phyloP scores from a whole-genome alignment of 2,888 invertebrate genomes.

The Heteromurus nitidus region DNA sequence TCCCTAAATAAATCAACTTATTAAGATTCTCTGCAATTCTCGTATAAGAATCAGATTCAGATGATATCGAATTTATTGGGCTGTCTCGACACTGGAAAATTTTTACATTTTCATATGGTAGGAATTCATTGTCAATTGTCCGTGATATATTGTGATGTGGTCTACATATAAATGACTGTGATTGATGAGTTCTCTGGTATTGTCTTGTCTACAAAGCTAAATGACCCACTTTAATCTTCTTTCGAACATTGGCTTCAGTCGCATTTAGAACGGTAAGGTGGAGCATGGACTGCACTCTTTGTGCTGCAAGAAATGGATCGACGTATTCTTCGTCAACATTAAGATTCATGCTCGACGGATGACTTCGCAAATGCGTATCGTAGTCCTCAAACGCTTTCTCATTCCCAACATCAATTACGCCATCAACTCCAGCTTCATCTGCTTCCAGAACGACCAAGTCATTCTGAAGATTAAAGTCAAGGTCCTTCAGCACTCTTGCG shows the following conservation, averaged over 20 bases:
- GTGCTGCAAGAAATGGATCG: neutral
- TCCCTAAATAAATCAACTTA: too few species aligned
- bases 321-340: neutral
- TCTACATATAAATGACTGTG: too few species aligned
- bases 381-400: constrained; percentile 18
- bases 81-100: too few species aligned
- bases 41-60: too few species aligned
- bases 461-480: neutral
- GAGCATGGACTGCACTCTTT: constrained; percentile 3
- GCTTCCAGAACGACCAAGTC: constrained; percentile 7
- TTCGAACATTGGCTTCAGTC: neutral
- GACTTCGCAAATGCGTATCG: constrained; percentile 41
- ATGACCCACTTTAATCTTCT: too few species aligned
- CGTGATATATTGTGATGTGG: too few species aligned
- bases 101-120: too few species aligned
- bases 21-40: too few species aligned
- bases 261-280: neutral
- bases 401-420: neutral
- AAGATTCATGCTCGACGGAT: constrained; percentile 14
- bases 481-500: neutral
- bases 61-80: too few species aligned
- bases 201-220: too few species aligned
- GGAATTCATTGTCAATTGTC: too few species aligned
- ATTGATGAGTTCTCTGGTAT: too few species aligned
- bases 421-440: constrained; percentile 20